Conservation (phyloP, 2,888 invertebrate species). For the Anagyrus pseudococci region DNA sequence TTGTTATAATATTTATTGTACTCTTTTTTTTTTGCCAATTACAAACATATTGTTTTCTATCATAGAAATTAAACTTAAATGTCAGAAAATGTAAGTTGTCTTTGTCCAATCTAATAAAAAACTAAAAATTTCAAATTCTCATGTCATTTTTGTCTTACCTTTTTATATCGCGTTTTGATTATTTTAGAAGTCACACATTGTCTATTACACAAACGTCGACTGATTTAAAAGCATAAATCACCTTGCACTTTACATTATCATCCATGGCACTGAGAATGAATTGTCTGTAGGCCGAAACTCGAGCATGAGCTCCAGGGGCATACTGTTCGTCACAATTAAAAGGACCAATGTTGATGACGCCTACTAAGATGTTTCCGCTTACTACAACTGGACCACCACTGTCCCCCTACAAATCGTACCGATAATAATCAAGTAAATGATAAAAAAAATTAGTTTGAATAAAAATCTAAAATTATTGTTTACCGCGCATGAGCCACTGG, state of each 20-base stretch:
- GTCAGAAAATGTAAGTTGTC: slow-evolving; percentile 36
- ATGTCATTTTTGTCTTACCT: too few species aligned
- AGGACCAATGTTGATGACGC: not conserved
- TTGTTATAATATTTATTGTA: slow-evolving; percentile 29
- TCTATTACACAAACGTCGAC: too few species aligned
- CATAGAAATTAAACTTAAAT: slow-evolving; percentile 27
- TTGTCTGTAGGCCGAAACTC: not conserved
- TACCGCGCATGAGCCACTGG: not conserved
- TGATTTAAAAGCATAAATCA: too few species aligned
- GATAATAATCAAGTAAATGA: not conserved
- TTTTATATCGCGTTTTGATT: too few species aligned
- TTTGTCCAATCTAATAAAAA: slow-evolving; percentile 37
- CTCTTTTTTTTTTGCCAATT: slow-evolving; percentile 26
- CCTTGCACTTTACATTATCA: not conserved
- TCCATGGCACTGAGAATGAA: not conserved
- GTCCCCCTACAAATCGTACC: not conserved
- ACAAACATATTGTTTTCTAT: slow-evolving; percentile 18
- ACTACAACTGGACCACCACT: not conserved
- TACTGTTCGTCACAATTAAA: not conserved
- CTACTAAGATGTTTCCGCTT: not conserved
- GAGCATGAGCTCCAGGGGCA: not conserved
- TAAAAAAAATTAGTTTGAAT: too few species aligned
- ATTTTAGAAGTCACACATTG: too few species aligned
- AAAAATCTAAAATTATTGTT: too few species aligned
- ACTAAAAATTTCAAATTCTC: slow-evolving; percentile 6